These are phyloP conservation scores for Athene cunicularia DNA, from an alignment of 2,113 vertebrate genomes.

Conservation along the genomic window DNA sequence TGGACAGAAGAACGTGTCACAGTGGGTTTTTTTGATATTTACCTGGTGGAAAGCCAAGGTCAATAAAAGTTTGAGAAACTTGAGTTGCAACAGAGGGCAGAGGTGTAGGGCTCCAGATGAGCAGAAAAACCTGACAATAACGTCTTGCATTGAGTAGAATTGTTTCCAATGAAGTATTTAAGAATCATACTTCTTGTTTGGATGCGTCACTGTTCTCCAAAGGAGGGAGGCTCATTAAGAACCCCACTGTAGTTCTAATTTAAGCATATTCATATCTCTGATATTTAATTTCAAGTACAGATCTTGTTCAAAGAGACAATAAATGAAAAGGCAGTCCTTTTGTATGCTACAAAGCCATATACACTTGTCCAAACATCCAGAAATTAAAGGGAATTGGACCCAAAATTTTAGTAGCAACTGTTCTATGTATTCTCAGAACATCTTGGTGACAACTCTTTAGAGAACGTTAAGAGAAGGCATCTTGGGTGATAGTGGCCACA, in stretches of 20 bases:
- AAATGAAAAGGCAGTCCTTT: background rate
- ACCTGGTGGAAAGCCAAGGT: background rate
- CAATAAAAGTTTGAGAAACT: background rate
- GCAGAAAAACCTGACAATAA: background rate
- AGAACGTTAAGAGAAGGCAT: background rate
- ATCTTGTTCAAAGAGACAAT: background rate
- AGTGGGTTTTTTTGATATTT: background rate
- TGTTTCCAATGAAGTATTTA: background rate
- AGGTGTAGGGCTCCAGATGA: background rate
- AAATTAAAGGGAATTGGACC: background rate
- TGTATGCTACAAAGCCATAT: background rate
- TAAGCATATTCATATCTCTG: background rate
- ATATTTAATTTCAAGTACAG: background rate
- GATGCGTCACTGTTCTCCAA: background rate
- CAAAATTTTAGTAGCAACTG: background rate
- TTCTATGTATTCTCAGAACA: background rate
- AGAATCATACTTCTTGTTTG: background rate
- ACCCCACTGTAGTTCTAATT: background rate
- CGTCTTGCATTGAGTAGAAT: background rate
- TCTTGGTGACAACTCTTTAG: background rate
- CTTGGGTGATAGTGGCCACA: background rate
- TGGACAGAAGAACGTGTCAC: background rate
- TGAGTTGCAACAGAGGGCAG: background rate
- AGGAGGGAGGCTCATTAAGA: background rate
- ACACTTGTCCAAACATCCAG: background rate